Base-by-base conservation (phyloP, 2,113 vertebrate genomes). In the Arothron firmamentum region DNA sequence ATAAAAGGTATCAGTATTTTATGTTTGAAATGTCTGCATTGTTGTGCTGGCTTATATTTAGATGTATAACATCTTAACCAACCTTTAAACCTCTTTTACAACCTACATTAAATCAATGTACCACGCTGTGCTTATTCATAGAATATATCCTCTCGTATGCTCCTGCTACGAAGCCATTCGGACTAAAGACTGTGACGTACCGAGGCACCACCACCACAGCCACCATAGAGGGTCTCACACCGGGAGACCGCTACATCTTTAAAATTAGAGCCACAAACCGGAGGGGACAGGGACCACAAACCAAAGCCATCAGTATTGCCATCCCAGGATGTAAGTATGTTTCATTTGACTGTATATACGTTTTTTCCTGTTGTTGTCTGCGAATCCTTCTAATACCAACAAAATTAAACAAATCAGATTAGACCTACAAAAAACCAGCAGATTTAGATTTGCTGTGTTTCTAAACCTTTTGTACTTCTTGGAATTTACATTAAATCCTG, bases 141-240 rank as follows among this genome's bases (percentile, higher is more conserved):
- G 97, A 98, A 85, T 99, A 97, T 90, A 95, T 97, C 84, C 87
- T 99, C 76, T 98, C 96, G 70, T 99, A 98, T 62, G 93, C 96
- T 88, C 96, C 96, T 80, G 96, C 97, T 75, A 93, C 96, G 90
- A 95, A 95, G 83, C 96, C 96, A 2, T 99, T 99, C 77, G 95
- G 96, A 85, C 93, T 94, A 75, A 98, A 98, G 90, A 94, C 92
- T 73, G 77, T 95, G 74, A 94, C 93, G 23, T 94, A 94, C 66
- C 87, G 91, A 48, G 92, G 94, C 81, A 92, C 90, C 76, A 90
- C 84, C 45, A 93, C 91, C 13, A 93, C 95, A 63, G 93, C 95
- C 81, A 91, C 92, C 41, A 87, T 99, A 77, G 94, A 98, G 3
- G 94, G 92, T 57, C 92, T 99, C 58, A 92, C 92, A 74, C 94